phyloP scores from a whole-genome alignment of 2,888 invertebrate genomes.

The Leistus spinibarbis region DNA sequence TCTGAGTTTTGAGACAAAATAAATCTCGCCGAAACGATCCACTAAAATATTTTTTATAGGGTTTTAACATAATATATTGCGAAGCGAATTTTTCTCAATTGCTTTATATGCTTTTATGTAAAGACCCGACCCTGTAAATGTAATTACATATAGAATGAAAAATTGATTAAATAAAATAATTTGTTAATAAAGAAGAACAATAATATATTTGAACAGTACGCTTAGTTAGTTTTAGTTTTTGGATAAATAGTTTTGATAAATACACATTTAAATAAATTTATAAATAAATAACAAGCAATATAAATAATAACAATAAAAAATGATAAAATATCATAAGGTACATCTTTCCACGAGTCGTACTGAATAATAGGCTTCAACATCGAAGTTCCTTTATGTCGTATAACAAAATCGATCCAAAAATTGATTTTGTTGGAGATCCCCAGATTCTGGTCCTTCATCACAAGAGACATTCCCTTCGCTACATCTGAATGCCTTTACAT shows the following conservation, averaged over 20 bases:
- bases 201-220: neutral
- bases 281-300: neutral
- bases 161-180: too few relatives aligned
- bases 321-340: conserved; percentile 18
- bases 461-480: conserved; percentile 7
- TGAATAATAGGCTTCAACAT: conserved; percentile 15
- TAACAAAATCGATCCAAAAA: conserved; percentile 29
- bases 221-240: neutral
- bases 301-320: conserved; percentile 29
- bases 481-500: conserved; percentile 8
- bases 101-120: too few relatives aligned
- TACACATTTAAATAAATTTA: neutral
- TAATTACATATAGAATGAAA: too few relatives aligned
- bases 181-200: too few relatives aligned
- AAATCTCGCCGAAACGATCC: too few relatives aligned
- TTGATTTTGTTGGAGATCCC: conserved; percentile 17
- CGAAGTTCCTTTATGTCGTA: conserved; percentile 19
- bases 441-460: conserved; percentile 20
- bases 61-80: too few relatives aligned
- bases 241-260: neutral
- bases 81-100: too few relatives aligned
- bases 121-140: too few relatives aligned
- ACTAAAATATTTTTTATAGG: too few relatives aligned
- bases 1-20: too few relatives aligned
- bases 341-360: conserved; percentile 13